A percentile compares a stretch with the other conserved stretches of the same genome.
These are phyloP conservation scores for Artibeus jamaicensis DNA, from an alignment of 2,797 vertebrate species.

Conservation along the genomic window DNA sequence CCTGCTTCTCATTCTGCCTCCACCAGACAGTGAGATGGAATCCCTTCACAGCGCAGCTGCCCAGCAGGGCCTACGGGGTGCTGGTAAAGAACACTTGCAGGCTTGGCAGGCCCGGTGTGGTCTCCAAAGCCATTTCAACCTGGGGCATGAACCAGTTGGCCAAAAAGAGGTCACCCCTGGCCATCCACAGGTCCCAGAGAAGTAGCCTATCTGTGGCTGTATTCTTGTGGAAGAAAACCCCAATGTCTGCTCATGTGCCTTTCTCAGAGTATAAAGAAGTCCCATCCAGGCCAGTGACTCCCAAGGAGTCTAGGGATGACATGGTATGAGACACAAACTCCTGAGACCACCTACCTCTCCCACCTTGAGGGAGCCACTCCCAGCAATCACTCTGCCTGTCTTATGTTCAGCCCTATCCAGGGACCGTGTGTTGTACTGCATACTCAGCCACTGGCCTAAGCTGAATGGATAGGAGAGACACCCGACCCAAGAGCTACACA, in stretches of 20 bases:
- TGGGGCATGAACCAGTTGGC: background rate
- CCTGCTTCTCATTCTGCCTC: conserved; percentile 42
- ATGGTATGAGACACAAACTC: background rate
- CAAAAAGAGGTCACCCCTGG: background rate
- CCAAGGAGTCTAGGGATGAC: background rate
- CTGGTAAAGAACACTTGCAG: background rate
- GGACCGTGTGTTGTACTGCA: background rate
- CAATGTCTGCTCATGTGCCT: background rate
- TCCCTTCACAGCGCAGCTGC: background rate
- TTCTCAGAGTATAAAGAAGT: background rate
- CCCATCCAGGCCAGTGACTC: background rate
- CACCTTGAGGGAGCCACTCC: background rate
- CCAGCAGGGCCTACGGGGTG: background rate
- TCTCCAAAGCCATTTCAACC: background rate
- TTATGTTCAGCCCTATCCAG: background rate
- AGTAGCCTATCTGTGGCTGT: background rate
- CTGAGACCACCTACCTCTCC: background rate
- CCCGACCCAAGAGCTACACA: background rate
- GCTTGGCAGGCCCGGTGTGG: background rate
- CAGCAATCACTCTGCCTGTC: background rate
- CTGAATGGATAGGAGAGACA: background rate
- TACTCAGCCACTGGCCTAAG: background rate
- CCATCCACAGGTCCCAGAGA: background rate
- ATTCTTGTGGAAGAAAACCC: background rate
- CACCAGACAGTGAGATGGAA: background rate